These are phyloP conservation scores for Nowickia ferox DNA, from an alignment of 2,888 invertebrate species.

Conservation along the genomic window DNA sequence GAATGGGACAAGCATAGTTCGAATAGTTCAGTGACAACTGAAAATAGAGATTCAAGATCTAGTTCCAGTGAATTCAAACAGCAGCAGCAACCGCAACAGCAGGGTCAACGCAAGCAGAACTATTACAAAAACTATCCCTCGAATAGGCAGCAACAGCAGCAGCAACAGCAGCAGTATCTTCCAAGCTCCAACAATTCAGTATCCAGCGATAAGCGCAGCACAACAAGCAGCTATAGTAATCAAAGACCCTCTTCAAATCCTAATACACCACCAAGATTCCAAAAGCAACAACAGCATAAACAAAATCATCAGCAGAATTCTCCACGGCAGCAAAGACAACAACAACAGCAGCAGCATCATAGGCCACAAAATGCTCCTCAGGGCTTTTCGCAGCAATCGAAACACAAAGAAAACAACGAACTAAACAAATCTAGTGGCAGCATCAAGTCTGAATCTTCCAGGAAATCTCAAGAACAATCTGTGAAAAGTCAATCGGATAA, in stretches of 20 bases:
- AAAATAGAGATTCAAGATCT: conserved; percentile 77
- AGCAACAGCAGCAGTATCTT: conserved; percentile 76
- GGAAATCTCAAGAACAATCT: conserved; percentile 74
- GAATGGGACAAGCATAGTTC: conserved; percentile 82
- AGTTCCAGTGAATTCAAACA: conserved; percentile 76
- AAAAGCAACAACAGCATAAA: conserved; percentile 76
- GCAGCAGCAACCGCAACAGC: conserved; percentile 71
- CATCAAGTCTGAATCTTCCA: conserved; percentile 67
- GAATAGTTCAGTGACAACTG: conserved; percentile 77
- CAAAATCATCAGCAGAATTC: conserved; percentile 54
- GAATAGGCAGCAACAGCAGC: conserved; percentile 71
- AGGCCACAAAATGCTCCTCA: conserved; percentile 80
- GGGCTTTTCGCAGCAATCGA: conserved; percentile 78
- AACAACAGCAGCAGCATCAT: conserved; percentile 73
- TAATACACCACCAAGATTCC: conserved; percentile 78
- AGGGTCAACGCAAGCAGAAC: conserved; percentile 65
- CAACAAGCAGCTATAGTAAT: conserved; percentile 75
- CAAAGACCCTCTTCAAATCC: conserved; percentile 69
- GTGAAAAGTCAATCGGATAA: conserved; percentile 47
- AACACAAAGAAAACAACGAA: conserved; percentile 46
- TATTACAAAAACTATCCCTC: conserved; percentile 66
- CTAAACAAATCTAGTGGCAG: conserved; percentile 69
- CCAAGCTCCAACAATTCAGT: conserved; percentile 68
- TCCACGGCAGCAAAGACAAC: conserved; percentile 66
- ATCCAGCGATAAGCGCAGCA: conserved; percentile 74